Evolutionary conservation across 2,888 invertebrate genomes (phyloP), one percentile per base, ranked within the genome.

Genomic region (Lymantria monacha): DNA sequence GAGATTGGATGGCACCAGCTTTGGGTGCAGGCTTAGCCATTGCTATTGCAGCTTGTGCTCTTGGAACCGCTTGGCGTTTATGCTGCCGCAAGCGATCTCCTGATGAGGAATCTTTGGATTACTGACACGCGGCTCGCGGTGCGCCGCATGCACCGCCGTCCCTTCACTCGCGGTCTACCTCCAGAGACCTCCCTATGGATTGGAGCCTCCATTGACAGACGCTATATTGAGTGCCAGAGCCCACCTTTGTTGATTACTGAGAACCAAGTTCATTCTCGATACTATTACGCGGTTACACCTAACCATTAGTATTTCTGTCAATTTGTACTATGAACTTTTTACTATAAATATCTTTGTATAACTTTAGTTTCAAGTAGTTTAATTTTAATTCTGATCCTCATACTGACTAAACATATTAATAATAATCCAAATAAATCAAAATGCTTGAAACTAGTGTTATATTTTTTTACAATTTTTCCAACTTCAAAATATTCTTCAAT

Each of bases 1-100:
- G 91, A 0, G 93, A 94, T 59, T 94, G 94, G 94, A 87, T 92
- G 40, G 93, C 94, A 1, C 92, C 94, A 11, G 92, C 92, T 1
- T 75, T 94, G n/a, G 94, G 94, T 0, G 94, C 93, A 13, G 92
- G 87, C 3, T 77, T 94, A 22, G 94, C 94, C 0, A 79, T 93
- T 43, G 83, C 92, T 31, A 70, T 94, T 13, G 93, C 91, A 10
- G 76, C 93, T 0, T 91, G 92, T 46, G 93, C 93, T 50, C 79
- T 94, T 52, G 86, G 92, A 33, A 91, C 92, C 8, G 87, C 92
- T n/a, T 94, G 94, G 84, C 92, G 93, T 30, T 75, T 93, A 45
- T 94, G 94, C 79, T 92, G 93, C 83, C 92, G 92, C 69, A 93
- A 93, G 64, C 81, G 92, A 51, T 89, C 92, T 42, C 92, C 93